These are phyloP conservation scores for Sarcophaga caerulescens DNA, from an alignment of 2,888 invertebrate genomes.

Conservation along the genomic window DNA sequence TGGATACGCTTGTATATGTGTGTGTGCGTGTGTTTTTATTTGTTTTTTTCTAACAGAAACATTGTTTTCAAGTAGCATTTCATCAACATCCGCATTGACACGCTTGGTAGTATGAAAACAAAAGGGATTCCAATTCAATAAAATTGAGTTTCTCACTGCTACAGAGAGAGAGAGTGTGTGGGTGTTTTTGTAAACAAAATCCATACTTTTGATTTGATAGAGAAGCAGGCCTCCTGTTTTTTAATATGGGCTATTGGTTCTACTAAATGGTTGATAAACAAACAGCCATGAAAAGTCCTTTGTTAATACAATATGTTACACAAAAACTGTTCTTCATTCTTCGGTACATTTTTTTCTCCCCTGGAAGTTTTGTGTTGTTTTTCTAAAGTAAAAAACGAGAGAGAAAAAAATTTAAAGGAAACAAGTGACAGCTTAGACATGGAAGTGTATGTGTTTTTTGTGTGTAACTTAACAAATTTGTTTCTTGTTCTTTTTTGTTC, in stretches of 20 bases:
- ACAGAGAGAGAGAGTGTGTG: background rate
- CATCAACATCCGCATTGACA: conserved; percentile 13
- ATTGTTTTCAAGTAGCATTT: conserved; percentile 35
- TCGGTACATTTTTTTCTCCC: background rate
- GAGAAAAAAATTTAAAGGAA: no score
- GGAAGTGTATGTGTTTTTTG: no score
- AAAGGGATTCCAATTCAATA: conserved; percentile 54
- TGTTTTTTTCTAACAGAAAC: conserved; percentile 10
- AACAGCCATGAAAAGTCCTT: conserved; percentile 28
- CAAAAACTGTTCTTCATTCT: background rate
- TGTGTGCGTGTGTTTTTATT: no score
- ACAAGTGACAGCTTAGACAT: no score
- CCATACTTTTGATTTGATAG: background rate
- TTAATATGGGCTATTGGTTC: conserved; percentile 46
- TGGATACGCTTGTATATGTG: conserved; percentile 5
- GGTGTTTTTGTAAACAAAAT: background rate
- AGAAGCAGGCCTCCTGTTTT: background rate
- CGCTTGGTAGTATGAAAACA: conserved; percentile 33
- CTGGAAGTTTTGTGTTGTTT: no score
- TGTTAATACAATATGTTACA: conserved; percentile 60
- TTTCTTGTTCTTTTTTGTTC: no score
- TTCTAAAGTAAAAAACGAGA: no score
- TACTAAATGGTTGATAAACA: conserved; percentile 56
- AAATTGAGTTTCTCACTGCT: background rate
- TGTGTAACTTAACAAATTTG: no score